phyloP scores from a whole-genome alignment of 2,113 vertebrate genomes.

The Cepphus grylle region DNA sequence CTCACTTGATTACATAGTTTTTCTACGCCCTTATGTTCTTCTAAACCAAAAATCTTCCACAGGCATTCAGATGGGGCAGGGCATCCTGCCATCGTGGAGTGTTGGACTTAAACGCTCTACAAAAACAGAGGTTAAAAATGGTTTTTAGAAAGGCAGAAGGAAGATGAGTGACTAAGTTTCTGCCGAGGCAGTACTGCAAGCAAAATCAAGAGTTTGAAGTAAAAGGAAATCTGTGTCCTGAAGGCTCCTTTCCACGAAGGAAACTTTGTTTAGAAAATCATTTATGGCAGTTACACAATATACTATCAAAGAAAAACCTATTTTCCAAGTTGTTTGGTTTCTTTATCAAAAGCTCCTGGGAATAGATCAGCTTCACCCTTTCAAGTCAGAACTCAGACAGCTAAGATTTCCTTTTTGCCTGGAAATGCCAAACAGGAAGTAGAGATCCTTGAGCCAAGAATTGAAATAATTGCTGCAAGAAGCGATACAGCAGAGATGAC shows the following conservation, averaged over 20 bases:
- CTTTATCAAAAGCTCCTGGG: not conserved
- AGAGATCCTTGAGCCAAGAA: not conserved
- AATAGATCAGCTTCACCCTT: not conserved
- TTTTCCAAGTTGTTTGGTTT: no score
- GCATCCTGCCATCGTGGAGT: not conserved
- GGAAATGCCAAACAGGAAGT: not conserved
- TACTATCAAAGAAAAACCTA: not conserved
- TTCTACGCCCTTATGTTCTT: not conserved
- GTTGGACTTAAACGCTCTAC: not conserved
- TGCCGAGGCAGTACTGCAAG: not conserved
- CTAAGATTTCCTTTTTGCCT: not conserved
- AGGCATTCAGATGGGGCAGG: not conserved
- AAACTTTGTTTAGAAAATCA: not conserved
- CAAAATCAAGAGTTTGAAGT: not conserved
- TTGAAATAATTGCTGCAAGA: not conserved
- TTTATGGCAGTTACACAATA: not conserved
- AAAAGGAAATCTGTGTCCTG: not conserved
- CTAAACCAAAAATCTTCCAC: not conserved
- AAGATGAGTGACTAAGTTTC: not conserved
- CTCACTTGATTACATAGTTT: not conserved
- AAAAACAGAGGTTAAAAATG: not conserved
- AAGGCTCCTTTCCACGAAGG: not conserved
- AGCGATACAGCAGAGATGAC: no score
- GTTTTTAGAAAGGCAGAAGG: not conserved
- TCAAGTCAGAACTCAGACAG: not conserved